These are phyloP conservation scores for Lordiphosa clarofinis DNA, from an alignment of 1,140 invertebrate genomes.

Conservation along the genomic window DNA sequence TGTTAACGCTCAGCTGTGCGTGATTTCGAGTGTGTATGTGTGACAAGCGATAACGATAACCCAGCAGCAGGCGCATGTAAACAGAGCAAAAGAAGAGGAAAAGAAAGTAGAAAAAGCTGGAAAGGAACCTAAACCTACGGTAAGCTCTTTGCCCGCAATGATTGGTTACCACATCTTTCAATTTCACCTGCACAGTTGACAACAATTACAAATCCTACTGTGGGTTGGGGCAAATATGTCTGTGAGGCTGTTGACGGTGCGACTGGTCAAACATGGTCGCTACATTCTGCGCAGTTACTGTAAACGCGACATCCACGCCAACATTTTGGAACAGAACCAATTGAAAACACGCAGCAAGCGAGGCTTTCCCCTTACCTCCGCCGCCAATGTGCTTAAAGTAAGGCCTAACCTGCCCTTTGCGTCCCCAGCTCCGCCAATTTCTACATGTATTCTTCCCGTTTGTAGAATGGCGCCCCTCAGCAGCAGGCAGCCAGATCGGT, in stretches of 20 bases:
- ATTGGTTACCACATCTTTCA: no score
- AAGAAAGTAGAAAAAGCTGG: no score
- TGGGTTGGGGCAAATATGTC: slow-evolving; percentile 80
- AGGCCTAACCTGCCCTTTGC: neutral
- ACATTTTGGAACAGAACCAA: slow-evolving; percentile 82
- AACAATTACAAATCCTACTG: neutral
- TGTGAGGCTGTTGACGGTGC: slow-evolving; percentile 80
- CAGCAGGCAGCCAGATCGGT: slow-evolving; percentile 32
- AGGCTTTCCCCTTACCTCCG: slow-evolving; percentile 57
- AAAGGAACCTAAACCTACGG: no score
- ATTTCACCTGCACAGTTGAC: no score
- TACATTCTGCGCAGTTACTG: slow-evolving; percentile 80
- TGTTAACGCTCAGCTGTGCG: no score
- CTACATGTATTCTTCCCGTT: neutral
- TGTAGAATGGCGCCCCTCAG: slow-evolving; percentile 16
- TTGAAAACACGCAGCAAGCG: slow-evolving; percentile 62
- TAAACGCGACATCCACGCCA: slow-evolving; percentile 80
- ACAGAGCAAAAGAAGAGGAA: no score
- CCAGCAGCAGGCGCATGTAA: no score
- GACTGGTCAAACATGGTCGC: slow-evolving; percentile 83
- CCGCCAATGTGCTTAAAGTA: slow-evolving; percentile 56
- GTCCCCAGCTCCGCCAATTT: neutral
- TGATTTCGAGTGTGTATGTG: no score
- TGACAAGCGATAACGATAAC: no score
- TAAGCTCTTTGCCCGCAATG: no score